Evolutionary conservation across 37 sponge, comb jelly and placozoan genomes (phyloP).

Genomic region (Aphrocallistes beatrix): DNA sequence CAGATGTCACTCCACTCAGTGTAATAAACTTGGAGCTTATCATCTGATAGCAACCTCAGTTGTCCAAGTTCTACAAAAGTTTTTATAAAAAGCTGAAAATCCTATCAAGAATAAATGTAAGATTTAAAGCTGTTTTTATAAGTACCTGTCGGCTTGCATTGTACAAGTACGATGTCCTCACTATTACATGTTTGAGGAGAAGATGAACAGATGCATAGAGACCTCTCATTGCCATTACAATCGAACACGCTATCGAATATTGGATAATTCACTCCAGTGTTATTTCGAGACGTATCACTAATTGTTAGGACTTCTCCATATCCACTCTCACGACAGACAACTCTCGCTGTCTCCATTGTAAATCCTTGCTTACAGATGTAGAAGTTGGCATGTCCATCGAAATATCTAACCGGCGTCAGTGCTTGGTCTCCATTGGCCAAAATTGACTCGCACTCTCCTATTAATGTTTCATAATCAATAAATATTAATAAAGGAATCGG

Average conservation of each 20-base stretch:
- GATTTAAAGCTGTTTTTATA: not conserved
- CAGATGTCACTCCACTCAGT: not conserved
- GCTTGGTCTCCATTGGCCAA: not conserved
- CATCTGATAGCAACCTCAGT: not conserved
- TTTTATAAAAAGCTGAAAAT: not conserved
- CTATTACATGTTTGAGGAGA: not conserved
- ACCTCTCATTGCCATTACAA: not conserved
- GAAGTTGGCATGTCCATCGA: not conserved
- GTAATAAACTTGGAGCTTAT: not conserved
- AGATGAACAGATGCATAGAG: not conserved
- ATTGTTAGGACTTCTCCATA: not conserved
- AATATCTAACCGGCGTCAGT: not conserved
- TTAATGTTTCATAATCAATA: not conserved
- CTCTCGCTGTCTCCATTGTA: not conserved
- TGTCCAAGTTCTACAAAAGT: not conserved
- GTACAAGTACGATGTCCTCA: not conserved
- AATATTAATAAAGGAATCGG: too few species aligned
- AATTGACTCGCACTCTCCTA: not conserved
- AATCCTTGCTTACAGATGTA: not conserved
- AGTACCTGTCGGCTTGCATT: not conserved
- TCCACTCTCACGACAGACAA: not conserved
- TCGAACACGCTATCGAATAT: not conserved
- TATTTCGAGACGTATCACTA: not conserved
- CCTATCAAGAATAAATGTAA: not conserved
- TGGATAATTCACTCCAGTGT: not conserved